These are phyloP conservation scores for Nicator chloris DNA, from an alignment of 2,113 vertebrate genomes.

Conservation along the genomic window DNA sequence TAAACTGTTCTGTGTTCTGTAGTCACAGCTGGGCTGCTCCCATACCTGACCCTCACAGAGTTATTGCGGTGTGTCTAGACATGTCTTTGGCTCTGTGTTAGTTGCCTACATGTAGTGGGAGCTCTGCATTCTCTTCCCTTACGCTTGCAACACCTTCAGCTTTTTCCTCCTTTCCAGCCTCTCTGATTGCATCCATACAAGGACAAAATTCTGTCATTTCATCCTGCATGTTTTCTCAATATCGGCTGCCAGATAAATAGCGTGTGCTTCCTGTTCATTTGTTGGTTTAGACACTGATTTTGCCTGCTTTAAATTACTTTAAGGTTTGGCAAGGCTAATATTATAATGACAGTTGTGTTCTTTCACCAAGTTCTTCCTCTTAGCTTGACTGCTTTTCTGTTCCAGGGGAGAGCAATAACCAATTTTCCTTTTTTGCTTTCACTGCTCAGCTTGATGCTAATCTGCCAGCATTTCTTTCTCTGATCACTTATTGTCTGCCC, in stretches of 20 bases:
- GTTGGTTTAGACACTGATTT: background rate
- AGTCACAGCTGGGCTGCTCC: background rate
- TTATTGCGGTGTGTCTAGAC: background rate
- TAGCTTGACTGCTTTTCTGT: constrained; percentile 11
- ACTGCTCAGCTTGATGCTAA: constrained; percentile 7
- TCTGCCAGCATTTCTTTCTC: background rate
- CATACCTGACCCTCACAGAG: background rate
- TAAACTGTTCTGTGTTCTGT: background rate
- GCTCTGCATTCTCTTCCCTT: background rate
- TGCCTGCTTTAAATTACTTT: background rate
- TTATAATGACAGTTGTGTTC: background rate
- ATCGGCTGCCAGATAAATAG: background rate
- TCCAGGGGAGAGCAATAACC: background rate
- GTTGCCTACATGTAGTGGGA: background rate
- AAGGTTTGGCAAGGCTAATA: background rate
- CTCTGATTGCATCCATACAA: background rate
- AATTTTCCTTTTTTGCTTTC: background rate
- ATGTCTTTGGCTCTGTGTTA: background rate
- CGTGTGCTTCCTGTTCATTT: background rate
- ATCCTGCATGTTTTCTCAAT: background rate
- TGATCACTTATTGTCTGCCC: background rate
- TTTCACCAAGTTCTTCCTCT: background rate
- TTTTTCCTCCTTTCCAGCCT: background rate
- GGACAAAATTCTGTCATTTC: background rate
- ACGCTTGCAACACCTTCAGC: background rate